phyloP scores from a whole-genome alignment of 1,140 invertebrate genomes.

The Magallana angulata region DNA sequence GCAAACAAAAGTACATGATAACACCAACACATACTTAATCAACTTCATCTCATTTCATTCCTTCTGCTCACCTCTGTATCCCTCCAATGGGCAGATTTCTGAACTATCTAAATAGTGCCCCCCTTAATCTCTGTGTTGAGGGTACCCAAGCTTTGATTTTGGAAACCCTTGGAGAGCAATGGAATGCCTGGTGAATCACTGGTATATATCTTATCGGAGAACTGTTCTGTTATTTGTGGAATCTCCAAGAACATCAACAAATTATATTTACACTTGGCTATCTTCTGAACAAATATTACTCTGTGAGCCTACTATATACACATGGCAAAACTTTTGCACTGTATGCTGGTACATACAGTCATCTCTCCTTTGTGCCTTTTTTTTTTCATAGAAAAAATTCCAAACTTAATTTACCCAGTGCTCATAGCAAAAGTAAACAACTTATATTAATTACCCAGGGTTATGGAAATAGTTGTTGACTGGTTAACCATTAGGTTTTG shows the following conservation, averaged over 20 bases:
- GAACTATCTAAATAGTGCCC: not conserved
- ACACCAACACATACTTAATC: not conserved
- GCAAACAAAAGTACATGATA: not conserved
- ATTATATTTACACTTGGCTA: constrained; percentile 32
- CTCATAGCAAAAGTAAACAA: too few relatives aligned
- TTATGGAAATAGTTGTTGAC: too few relatives aligned
- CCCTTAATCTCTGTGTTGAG: not conserved
- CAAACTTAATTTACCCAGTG: not conserved
- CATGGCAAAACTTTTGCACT: not conserved
- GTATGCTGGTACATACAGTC: not conserved
- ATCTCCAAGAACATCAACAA: constrained; percentile 35
- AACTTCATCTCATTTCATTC: not conserved
- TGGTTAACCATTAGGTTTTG: too few relatives aligned
- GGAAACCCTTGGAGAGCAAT: constrained; percentile 17
- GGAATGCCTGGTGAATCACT: constrained; percentile 27
- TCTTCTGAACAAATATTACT: constrained; percentile 32
- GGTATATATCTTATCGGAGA: constrained; percentile 26
- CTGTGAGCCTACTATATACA: constrained; percentile 8
- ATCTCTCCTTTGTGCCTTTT: not conserved
- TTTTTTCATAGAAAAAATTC: not conserved
- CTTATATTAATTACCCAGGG: too few relatives aligned
- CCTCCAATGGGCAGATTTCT: not conserved
- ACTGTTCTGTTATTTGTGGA: constrained; percentile 28
- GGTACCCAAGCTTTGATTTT: not conserved
- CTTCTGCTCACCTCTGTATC: not conserved